A percentile compares a stretch with the other conserved stretches of the same genome.
These are phyloP conservation scores for Anoplophora glabripennis DNA, from an alignment of 1,140 invertebrate genomes.

Conservation along the genomic window DNA sequence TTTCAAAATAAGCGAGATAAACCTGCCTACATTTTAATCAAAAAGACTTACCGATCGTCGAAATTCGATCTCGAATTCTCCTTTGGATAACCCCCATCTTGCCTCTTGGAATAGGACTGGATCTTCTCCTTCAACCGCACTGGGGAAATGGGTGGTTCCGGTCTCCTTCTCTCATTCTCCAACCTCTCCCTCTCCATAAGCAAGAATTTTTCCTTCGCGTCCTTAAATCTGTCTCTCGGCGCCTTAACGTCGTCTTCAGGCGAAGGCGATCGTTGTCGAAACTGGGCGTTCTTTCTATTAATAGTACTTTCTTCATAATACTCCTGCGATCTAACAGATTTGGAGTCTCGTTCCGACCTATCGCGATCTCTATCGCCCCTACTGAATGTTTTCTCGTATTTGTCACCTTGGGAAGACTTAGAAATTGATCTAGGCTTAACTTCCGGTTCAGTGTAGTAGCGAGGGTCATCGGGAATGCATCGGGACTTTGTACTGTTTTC, in stretches of 20 bases:
- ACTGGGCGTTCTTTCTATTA: conserved; percentile 43
- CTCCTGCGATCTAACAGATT: conserved; percentile 16
- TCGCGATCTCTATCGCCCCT: conserved; percentile 10
- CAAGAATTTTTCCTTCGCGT: conserved; percentile 79
- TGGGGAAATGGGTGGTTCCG: conserved; percentile 40
- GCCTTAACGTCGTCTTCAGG: conserved; percentile 54
- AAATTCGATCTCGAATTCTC: conserved; percentile 23
- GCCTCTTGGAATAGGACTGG: conserved; percentile 36
- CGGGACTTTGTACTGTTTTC: conserved; percentile 10
- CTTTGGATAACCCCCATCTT: conserved; percentile 32
- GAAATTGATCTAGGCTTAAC: conserved; percentile 8
- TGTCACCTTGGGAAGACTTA: conserved; percentile 32
- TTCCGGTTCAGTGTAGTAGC: conserved; percentile 26
- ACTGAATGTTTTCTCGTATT: conserved; percentile 44
- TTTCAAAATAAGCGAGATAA: background rate
- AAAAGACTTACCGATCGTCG: conserved; percentile 24
- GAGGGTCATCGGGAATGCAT: conserved; percentile 22
- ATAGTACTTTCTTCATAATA: conserved; percentile 16
- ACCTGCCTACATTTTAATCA: background rate
- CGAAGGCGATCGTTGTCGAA: conserved; percentile 52
- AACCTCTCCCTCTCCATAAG: conserved; percentile 70
- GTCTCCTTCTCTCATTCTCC: conserved; percentile 50
- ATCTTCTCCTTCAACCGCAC: conserved; percentile 30
- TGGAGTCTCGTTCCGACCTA: too few species aligned
- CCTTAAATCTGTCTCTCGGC: conserved; percentile 74